phyloP scores from a whole-genome alignment of 2,113 vertebrate species.

The Ceratotherium simum region DNA sequence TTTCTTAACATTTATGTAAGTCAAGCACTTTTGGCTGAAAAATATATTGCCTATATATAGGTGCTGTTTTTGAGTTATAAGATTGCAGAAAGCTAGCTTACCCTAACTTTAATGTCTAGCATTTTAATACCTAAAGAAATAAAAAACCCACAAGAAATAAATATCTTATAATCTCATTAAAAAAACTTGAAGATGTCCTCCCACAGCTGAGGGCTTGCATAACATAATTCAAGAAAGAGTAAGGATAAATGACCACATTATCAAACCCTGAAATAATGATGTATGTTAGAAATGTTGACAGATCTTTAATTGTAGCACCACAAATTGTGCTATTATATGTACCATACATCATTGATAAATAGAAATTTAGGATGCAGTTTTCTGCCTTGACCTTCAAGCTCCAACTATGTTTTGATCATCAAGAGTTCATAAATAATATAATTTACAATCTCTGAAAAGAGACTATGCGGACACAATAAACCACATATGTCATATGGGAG shows the following conservation, averaged over 20 bases:
- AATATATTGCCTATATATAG: background rate
- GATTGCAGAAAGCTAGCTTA: background rate
- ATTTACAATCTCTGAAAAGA: slow-evolving; percentile 86
- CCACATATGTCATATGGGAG: slow-evolving; percentile 73
- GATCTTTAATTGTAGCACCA: slow-evolving; percentile 43
- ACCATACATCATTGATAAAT: slow-evolving; percentile 90
- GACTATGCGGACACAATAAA: slow-evolving; percentile 81
- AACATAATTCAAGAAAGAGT: background rate
- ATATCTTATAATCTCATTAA: background rate
- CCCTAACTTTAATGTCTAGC: background rate
- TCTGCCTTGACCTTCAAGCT: slow-evolving; percentile 91
- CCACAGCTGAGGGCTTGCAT: background rate
- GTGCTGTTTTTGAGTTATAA: slow-evolving; percentile 1
- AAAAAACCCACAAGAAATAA: background rate
- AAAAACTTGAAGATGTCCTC: background rate
- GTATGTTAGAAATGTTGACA: background rate
- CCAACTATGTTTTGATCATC: slow-evolving; percentile 86
- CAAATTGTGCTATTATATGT: slow-evolving; percentile 84
- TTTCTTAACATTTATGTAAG: background rate
- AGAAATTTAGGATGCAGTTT: slow-evolving; percentile 86
- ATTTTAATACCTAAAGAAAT: background rate
- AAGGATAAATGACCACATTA: background rate
- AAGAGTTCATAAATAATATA: slow-evolving; percentile 86
- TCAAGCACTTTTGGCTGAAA: background rate
- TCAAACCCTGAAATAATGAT: background rate